Evolutionary conservation across 2,113 vertebrate genomes (phyloP), one percentile per base, ranked within the genome.

Genomic region (Pandion haliaetus): DNA sequence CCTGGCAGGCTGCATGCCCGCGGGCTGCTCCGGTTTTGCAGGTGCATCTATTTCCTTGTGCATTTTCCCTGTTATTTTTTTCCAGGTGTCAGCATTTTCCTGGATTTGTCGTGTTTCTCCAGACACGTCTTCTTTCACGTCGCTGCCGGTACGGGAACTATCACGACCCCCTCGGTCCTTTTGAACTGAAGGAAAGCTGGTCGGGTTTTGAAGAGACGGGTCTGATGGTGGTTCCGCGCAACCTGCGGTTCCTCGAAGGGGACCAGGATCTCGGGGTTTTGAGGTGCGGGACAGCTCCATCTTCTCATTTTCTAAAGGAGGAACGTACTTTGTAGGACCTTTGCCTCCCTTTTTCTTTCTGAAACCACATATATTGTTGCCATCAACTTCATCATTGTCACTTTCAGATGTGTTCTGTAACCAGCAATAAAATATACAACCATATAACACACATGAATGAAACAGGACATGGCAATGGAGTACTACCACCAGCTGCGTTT

Each of bases 361-460:
- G 90, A 98, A 81, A 95, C 98, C 98, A 97, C 87, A 98, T 74
- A 98, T 96, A 93, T 92, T 95, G 86, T 97, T 98, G 83, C 98
- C 98, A 96, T 99, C 99, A 47, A 98, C 95, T 91, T 99, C 98
- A 95, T 99, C 99, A 94, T 76, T 97, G 88, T 97, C 97, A 95
- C 96, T 98, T 93, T 82, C 96, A 78, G 93, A 72, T 28, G 86
- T 74, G 54, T 98, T 98, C 99, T 99, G 97, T 47, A 97, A 96
- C 78, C 91, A 98, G 96, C 82, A 98, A 96, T 73, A 97, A 97
- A 96, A 97, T 82, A 97, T 67, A 97, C 90, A 94, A 84, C 54
- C 86, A 95, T 94, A 91, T 88, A 96, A 88, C 17, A 95, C 8
- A 17, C 50, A 84, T 90, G 55, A 89, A 84, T 74, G 50, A 81